Evolutionary conservation across 2,888 invertebrate genomes (phyloP).

Genomic region (Acrocyrtus sp.): DNA sequence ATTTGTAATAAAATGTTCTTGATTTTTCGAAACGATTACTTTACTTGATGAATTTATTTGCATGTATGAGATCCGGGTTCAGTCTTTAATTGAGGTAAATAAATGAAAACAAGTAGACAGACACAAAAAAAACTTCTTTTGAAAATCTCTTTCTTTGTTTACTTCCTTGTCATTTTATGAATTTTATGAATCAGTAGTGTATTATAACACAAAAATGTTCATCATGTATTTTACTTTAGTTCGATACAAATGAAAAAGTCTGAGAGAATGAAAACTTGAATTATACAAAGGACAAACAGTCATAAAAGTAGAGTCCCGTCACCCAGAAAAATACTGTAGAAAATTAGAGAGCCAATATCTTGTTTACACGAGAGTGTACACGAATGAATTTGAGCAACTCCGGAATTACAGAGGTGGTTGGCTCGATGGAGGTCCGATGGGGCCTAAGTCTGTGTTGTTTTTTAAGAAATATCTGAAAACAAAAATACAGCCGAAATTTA

Average conservation of each 20-base stretch:
- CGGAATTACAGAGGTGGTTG: slow-evolving; percentile 62
- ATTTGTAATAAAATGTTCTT: not conserved
- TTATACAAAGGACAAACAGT: slow-evolving; percentile 52
- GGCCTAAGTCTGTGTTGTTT: slow-evolving; percentile 63
- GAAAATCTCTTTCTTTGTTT: slow-evolving; percentile 40
- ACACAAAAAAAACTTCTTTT: slow-evolving; percentile 10
- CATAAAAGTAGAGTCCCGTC: slow-evolving; percentile 58
- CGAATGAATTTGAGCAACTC: slow-evolving; percentile 62
- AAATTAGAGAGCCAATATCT: slow-evolving; percentile 62
- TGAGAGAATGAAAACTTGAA: slow-evolving; percentile 49
- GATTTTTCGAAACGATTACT: not conserved
- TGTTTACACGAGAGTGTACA: slow-evolving; percentile 62
- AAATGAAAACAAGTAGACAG: not conserved
- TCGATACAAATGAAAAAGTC: slow-evolving; percentile 55
- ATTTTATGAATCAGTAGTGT: slow-evolving; percentile 49
- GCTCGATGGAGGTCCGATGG: slow-evolving; percentile 60
- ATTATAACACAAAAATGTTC: slow-evolving; percentile 56
- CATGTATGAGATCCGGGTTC: not conserved
- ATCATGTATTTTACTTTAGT: slow-evolving; percentile 47
- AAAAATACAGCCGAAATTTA: slow-evolving; percentile 16
- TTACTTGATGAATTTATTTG: not conserved
- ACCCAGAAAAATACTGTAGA: slow-evolving; percentile 64
- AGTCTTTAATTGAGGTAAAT: too few species aligned
- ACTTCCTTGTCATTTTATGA: slow-evolving; percentile 48
- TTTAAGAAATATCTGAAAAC: slow-evolving; percentile 62